phyloP scores from a whole-genome alignment of 2,113 vertebrate genomes.

The Hoplias malabaricus region DNA sequence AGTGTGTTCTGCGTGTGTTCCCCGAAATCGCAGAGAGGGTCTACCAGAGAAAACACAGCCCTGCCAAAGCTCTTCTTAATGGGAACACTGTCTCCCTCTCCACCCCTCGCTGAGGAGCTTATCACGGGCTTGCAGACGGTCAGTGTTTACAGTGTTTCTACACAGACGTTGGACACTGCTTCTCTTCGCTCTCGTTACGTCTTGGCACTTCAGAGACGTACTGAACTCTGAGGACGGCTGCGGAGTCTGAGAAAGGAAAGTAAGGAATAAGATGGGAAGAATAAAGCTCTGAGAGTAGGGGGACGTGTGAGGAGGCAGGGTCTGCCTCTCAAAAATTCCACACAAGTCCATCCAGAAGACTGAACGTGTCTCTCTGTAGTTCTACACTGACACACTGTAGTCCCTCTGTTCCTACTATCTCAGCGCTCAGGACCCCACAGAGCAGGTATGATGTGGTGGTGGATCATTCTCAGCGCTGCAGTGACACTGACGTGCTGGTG shows the following conservation, averaged over 20 bases:
- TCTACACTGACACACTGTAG: too few relatives aligned
- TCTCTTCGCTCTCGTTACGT: conserved; percentile 7
- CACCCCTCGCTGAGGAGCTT: conserved; percentile 4
- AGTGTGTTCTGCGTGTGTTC: background rate
- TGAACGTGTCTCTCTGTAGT: too few relatives aligned
- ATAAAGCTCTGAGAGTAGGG: background rate
- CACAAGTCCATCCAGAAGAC: too few relatives aligned
- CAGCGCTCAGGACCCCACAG: too few relatives aligned
- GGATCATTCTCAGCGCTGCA: too few relatives aligned
- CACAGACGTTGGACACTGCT: background rate
- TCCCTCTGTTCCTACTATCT: too few relatives aligned
- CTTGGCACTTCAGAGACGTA: conserved; percentile 6
- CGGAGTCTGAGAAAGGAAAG: background rate
- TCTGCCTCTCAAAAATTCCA: too few relatives aligned
- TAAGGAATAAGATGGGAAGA: background rate
- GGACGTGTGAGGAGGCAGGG: background rate
- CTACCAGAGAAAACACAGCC: conserved; percentile 25
- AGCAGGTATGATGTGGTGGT: too few relatives aligned
- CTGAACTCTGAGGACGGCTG: conserved; percentile 6
- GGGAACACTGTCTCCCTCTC: conserved; percentile 14
- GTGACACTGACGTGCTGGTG: too few relatives aligned
- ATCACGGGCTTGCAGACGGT: conserved; percentile 32
- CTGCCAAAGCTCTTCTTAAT: conserved; percentile 17
- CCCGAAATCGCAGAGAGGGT: background rate
- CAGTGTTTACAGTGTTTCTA: conserved; percentile 11